Percentiles rank a stretch among this genome's conserved stretches.
Evolutionary conservation across 2,797 vertebrate genomes (phyloP).

Genomic region (Clarias laeviceps): DNA sequence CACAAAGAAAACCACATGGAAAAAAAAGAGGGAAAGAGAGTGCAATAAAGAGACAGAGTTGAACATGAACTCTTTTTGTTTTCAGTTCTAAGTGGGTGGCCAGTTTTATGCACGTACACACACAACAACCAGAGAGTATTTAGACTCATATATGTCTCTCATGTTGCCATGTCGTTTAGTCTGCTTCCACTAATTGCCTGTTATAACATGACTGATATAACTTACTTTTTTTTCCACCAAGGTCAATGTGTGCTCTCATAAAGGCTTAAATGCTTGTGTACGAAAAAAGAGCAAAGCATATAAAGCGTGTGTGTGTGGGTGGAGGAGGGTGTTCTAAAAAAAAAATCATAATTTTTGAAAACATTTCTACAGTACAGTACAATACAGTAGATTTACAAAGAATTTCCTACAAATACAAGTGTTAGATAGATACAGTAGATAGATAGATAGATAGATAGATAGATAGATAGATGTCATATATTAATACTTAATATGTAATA

Average conservation of each 20-base stretch:
- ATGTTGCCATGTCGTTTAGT: slow-evolving; percentile 18
- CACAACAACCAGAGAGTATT: not conserved
- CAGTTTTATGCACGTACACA: not conserved
- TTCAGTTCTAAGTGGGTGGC: slow-evolving; percentile 4
- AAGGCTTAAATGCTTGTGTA: not conserved
- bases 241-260: slow-evolving; percentile 18
- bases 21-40: slow-evolving; percentile 16
- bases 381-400: not conserved
- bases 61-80: slow-evolving; percentile 40
- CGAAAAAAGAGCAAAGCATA: not conserved
- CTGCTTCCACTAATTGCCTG: slow-evolving; percentile 20
- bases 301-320: not conserved
- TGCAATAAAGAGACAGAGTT: slow-evolving; percentile 18
- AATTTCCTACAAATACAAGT: not conserved
- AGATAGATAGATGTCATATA: no score
- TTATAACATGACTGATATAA: slow-evolving; percentile 11
- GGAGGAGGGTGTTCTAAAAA: no score
- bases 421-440: not conserved
- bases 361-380: not conserved
- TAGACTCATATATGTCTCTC: slow-evolving; percentile 1
- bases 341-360: not conserved
- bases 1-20: not conserved
- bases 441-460: no score
- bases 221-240: slow-evolving; percentile 16
- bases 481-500: no score